A percentile compares a stretch with the other conserved stretches of the same genome.
phyloP scores from a whole-genome alignment of 2,113 vertebrate genomes.

The Gymnorhina tibicen region DNA sequence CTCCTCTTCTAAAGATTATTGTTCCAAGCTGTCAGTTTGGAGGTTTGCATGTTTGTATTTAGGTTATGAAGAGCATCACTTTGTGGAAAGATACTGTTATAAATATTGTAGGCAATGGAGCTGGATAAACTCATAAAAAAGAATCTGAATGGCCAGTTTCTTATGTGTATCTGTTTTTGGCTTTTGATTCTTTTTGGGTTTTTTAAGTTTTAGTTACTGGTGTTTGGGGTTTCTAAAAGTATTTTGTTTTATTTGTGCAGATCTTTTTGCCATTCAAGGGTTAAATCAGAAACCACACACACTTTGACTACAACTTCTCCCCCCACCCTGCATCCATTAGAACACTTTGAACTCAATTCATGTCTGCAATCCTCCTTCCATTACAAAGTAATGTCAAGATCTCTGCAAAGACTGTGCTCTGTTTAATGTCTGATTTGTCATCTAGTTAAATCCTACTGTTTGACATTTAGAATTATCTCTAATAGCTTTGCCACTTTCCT shows the following conservation, averaged over 20 bases:
- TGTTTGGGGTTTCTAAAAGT: neutral
- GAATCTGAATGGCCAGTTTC: neutral
- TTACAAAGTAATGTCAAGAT: neutral
- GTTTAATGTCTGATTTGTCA: constrained; percentile 28
- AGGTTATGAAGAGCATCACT: neutral
- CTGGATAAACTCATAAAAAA: neutral
- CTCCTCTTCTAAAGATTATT: neutral
- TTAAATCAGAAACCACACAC: neutral
- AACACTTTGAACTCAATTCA: constrained; percentile 1
- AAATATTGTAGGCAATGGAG: neutral
- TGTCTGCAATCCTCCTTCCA: neutral
- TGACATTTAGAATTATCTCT: constrained; percentile 28
- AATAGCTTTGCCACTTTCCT: constrained; percentile 10
- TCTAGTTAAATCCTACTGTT: constrained; percentile 33
- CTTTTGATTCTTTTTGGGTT: neutral
- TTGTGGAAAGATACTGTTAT: neutral
- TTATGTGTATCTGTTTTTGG: neutral
- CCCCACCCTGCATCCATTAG: neutral
- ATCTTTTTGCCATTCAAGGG: neutral
- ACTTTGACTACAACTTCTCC: neutral
- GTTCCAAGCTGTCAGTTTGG: neutral
- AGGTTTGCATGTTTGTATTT: neutral
- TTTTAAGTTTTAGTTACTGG: neutral
- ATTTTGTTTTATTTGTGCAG: neutral
- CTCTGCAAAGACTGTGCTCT: neutral